Evolutionary conservation across 2,888 invertebrate species (phyloP).

Genomic region (Tyria jacobaeae): DNA sequence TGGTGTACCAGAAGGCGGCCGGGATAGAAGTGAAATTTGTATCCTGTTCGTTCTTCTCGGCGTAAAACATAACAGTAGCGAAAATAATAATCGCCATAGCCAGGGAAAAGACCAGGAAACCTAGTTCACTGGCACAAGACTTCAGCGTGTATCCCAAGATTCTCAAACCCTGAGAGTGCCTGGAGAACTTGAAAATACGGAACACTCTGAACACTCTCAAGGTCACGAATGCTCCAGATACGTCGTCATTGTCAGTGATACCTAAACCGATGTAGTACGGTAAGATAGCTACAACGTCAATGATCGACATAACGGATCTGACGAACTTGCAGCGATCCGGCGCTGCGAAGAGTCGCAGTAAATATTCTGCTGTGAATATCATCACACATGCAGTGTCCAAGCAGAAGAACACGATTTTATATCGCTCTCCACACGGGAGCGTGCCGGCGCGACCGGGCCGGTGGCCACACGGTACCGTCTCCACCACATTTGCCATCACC

Average conservation of each 20-base stretch:
- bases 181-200: slow-evolving; percentile 99
- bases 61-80: slow-evolving; percentile 99
- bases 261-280: slow-evolving; percentile 99
- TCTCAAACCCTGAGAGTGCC: slow-evolving; percentile 99
- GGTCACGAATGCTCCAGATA: slow-evolving; percentile 99
- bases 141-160: slow-evolving; percentile 99
- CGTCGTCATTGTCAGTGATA: slow-evolving; percentile 99
- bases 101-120: slow-evolving; percentile 99
- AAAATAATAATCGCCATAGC: slow-evolving; percentile 99
- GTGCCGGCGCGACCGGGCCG: slow-evolving; percentile 95
- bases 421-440: slow-evolving; percentile 98
- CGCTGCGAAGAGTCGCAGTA: slow-evolving; percentile 98
- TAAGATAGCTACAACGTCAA: slow-evolving; percentile 99
- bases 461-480: slow-evolving; percentile 97
- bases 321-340: slow-evolving; percentile 99
- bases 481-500: slow-evolving; percentile 99
- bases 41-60: slow-evolving; percentile 98
- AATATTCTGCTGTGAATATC: slow-evolving; percentile 99
- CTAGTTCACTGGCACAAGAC: slow-evolving; percentile 99
- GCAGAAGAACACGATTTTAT: slow-evolving; percentile 99
- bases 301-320: slow-evolving; percentile 99
- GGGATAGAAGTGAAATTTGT: slow-evolving; percentile 99
- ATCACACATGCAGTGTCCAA: slow-evolving; percentile 99
- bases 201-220: slow-evolving; percentile 99
- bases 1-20: slow-evolving; percentile 99